Evolutionary conservation across 1,140 invertebrate genomes (phyloP).

Genomic region (Drosophila arawakana): DNA sequence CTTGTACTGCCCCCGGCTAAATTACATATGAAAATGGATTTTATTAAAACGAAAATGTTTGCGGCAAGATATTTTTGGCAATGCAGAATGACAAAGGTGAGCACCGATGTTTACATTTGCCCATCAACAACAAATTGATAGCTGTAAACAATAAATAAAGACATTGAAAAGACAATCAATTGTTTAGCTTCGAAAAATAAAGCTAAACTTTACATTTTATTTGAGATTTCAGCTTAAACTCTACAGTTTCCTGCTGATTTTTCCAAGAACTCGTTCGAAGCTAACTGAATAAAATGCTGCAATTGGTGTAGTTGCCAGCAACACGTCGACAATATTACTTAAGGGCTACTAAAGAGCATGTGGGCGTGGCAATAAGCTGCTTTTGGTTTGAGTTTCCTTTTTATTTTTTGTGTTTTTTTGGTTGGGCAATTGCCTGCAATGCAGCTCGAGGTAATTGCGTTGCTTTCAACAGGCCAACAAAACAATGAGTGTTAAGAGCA

Average conservation of each 20-base stretch:
- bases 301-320: neutral
- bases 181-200: neutral
- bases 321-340: slow-evolving; percentile 45
- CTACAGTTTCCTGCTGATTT: neutral
- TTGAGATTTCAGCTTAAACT: neutral
- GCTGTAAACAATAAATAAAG: slow-evolving; percentile 33
- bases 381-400: neutral
- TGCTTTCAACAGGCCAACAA: slow-evolving; percentile 62
- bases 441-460: slow-evolving; percentile 60
- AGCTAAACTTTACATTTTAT: neutral
- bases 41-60: slow-evolving; percentile 73
- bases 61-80: slow-evolving; percentile 51
- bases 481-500: slow-evolving; percentile 47
- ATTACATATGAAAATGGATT: slow-evolving; percentile 82
- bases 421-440: slow-evolving; percentile 39
- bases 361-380: slow-evolving; percentile 37
- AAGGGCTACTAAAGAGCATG: slow-evolving; percentile 62
- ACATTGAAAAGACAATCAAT: slow-evolving; percentile 20
- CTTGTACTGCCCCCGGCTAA: slow-evolving; percentile 46
- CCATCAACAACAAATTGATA: slow-evolving; percentile 48
- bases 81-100: slow-evolving; percentile 5
- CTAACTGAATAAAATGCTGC: no score
- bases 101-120: slow-evolving; percentile 31
- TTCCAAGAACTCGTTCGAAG: neutral
- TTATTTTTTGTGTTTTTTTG: slow-evolving; percentile 14